Evolutionary conservation across 2,113 vertebrate species (phyloP).

Genomic region (Talpa occidentalis): DNA sequence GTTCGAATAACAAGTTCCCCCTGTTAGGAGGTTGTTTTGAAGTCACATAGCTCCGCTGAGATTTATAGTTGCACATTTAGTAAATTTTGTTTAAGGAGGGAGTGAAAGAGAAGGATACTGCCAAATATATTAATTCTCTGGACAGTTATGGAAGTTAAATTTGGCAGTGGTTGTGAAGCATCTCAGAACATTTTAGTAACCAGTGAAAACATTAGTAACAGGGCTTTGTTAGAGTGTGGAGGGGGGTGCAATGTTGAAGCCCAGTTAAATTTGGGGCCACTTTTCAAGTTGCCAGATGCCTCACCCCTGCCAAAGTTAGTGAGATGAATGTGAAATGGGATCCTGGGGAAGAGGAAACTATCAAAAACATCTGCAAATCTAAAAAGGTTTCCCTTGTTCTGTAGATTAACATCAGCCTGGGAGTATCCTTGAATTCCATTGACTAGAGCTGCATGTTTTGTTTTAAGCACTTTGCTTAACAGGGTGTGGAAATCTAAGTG

Average conservation of each 20-base stretch:
- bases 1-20: neutral
- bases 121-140: conserved; percentile 37
- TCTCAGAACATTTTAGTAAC: conserved; percentile 17
- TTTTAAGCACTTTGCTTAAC: conserved; percentile 70
- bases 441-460: conserved; percentile 51
- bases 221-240: neutral
- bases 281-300: conserved; percentile 47
- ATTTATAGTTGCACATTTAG: conserved; percentile 31
- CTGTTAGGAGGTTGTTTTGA: conserved; percentile 21
- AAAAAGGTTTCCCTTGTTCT: conserved; percentile 54
- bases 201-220: conserved; percentile 43
- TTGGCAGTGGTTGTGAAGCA: conserved; percentile 18
- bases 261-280: neutral
- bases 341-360: conserved; percentile 20
- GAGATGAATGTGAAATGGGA: conserved; percentile 32
- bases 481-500: conserved; percentile 68
- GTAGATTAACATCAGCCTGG: conserved; percentile 7
- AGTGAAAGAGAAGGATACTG: neutral
- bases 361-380: conserved; percentile 61
- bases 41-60: neutral
- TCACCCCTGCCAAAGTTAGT: neutral
- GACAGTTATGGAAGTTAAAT: conserved; percentile 27
- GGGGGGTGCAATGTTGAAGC: neutral
- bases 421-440: conserved; percentile 71
- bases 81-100: conserved; percentile 8